A percentile compares a stretch with the other conserved stretches of the same genome.
Conservation (phyloP, 2,797 vertebrate species). For the Steatocranus sp. region DNA sequence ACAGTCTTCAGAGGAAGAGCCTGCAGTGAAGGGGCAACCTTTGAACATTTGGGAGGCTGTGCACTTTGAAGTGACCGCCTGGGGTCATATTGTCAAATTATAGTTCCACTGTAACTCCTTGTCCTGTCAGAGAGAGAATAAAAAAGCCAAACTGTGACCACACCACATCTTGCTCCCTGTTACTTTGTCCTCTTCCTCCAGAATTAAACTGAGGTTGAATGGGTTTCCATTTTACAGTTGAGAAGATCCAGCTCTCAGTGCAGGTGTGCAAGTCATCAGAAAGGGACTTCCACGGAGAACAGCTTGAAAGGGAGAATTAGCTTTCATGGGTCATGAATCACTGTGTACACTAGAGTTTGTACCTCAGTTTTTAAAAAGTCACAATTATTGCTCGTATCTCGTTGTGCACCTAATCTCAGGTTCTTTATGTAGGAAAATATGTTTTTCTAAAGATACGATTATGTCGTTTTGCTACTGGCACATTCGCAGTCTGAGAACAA, state of each 20-base stretch:
- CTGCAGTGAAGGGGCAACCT: neutral
- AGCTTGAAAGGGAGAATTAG: neutral
- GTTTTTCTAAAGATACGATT: neutral
- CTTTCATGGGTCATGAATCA: neutral
- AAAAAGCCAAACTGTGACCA: neutral
- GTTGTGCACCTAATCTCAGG: neutral
- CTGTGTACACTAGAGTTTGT: neutral
- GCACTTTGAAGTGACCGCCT: neutral
- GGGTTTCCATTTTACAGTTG: neutral
- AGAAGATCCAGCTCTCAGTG: neutral
- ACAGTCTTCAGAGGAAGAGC: neutral
- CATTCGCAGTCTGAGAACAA: neutral
- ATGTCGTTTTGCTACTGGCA: neutral
- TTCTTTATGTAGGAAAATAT: neutral
- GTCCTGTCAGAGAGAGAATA: neutral
- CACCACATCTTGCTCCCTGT: neutral
- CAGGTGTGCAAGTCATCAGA: neutral
- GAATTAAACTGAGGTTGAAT: neutral
- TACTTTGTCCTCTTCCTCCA: neutral
- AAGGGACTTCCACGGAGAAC: neutral
- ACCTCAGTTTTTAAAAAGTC: neutral
- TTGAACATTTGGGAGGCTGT: neutral
- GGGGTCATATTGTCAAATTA: neutral
- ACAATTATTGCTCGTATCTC: neutral
- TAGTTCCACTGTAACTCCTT: neutral